These are phyloP conservation scores for Oxytorus armatus DNA, from an alignment of 2,888 invertebrate species.

Conservation along the genomic window DNA sequence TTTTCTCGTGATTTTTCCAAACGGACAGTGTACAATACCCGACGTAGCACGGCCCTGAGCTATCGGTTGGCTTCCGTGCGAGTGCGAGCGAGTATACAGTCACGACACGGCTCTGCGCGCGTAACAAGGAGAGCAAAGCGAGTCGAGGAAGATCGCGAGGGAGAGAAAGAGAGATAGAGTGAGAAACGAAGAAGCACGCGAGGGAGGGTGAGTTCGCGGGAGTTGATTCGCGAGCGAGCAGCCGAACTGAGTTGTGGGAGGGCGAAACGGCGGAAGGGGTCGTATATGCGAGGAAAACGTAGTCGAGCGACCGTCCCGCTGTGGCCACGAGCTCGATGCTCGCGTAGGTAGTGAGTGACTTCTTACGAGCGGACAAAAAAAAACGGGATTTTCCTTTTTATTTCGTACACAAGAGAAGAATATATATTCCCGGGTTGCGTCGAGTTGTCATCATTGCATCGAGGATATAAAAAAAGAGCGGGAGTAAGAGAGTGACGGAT, in stretches of 20 bases:
- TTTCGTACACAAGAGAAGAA: conserved; percentile 32
- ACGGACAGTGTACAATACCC: not conserved
- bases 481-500: conserved; percentile 49
- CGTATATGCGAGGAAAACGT: conserved; percentile 78
- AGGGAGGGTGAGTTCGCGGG: too few species aligned
- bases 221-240: not conserved
- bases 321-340: conserved; percentile 83
- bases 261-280: conserved; percentile 64
- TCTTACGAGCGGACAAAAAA: conserved; percentile 74
- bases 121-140: conserved; percentile 8
- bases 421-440: conserved; percentile 13
- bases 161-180: conserved; percentile 44
- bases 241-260: conserved; percentile 40
- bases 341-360: conserved; percentile 83
- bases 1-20: conserved; percentile 7
- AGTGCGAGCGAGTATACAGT: conserved; percentile 60
- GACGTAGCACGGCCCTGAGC: conserved; percentile 63
- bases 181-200: conserved; percentile 38
- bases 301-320: conserved; percentile 84
- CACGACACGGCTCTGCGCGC: conserved; percentile 24
- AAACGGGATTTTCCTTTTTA: conserved; percentile 51
- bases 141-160: conserved; percentile 43
- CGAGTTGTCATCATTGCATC: conserved; percentile 25
- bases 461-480: conserved; percentile 62
- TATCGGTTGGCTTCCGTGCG: conserved; percentile 50